Base-by-base conservation (phyloP, 2,113 vertebrate genomes). In the Callionymus lyra region DNA sequence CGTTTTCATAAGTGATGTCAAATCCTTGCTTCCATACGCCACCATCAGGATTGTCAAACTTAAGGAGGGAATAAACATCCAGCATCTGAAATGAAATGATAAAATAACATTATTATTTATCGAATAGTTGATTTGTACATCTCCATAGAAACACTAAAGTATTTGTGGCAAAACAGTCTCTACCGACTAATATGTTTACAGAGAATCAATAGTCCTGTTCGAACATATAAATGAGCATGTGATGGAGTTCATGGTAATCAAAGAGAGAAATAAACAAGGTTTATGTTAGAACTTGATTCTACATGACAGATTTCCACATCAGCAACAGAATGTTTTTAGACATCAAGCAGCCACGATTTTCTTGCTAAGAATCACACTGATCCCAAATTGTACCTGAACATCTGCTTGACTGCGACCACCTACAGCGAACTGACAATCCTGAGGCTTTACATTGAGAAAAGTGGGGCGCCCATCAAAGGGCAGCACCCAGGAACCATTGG, bases 11-110 rank as follows among this genome's bases (percentile, higher is more conserved):
- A 10, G 90, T 87, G 67, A 99, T 97, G 38, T 99, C 95, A 0
- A 99, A 99, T 54, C 95, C 95, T 63, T 98, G 95, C 64, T 92
- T 94, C 95, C 95, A 99, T n/a, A 93, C 95, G 0, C 95, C 95
- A 0, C 95, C 95, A 0, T 98, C 95, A 57, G 90, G 81, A 21
- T 98, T 97, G 81, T 99, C 93, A 34, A 95, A 99, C 0, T 89
- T 91, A 63, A 99, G 74, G 47, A 90, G 65, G 17, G 91, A 90
- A 4, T 91, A 91, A 19, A 98, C 81, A 0, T 89, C 82, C 66
- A 94, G 68, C 94, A 94, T 97, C 95, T 99, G 77, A 21, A 63
- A 37, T 13, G 1, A 68, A 38, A 52, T 1, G 40, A 27, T 8
- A 33, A 44, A 10, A 6, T 6, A 2, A 15, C 15, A 14, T 10